Evolutionary conservation across 2,888 invertebrate species (phyloP), one percentile per base, ranked within the genome.

Genomic region (Tryphoninae sp.): DNA sequence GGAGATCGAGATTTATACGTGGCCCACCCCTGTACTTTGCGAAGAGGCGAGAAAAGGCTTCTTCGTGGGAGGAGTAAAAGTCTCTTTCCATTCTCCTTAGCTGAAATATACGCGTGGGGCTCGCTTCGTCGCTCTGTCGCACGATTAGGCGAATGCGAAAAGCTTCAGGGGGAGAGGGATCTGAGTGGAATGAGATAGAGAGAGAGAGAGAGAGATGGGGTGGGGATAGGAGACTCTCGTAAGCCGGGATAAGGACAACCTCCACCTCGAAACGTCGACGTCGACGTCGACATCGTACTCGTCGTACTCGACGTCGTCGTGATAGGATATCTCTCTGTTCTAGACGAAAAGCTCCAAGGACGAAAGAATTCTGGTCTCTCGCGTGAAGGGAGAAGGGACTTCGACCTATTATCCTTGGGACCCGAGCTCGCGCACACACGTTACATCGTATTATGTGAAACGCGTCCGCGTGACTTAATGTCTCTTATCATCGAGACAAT

Each of bases 321-420:
- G 81, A 81, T 81, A 78, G 65, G 78, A 81, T 81, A 81, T 78
- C 69, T 78, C 78, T 26, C 22, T 59, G 78, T 67, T 78, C 59
- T 65, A n/a, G 45, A 11, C 51, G 67, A 23, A 7, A 69, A 77
- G 23, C 68, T 61, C 51, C 22, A 42, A 77, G 62, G 49, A 72
- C 61, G 68, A 62, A 62, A 6, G 33, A 33, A 33, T 33, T 33
- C 33, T 59, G 45, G 45, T 33, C 69, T 65, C 64, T n/a, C 53
- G 67, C 26, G 61, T 13, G 51, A 51, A 7, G 51, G 7, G 51
- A 51, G 51, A 51, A 51, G 13, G 72, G 75, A 16, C 72, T 77
- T 68, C 40, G 51, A 26, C 16, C 45, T 53, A 64, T 53, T 73
- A 73, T 78, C 61, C 69, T 42, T 64, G 51, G 62, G 68, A 26